Evolutionary conservation across 2,113 vertebrate species (phyloP), one percentile per base, ranked within the genome.

Genomic region (Panthera tigris): DNA sequence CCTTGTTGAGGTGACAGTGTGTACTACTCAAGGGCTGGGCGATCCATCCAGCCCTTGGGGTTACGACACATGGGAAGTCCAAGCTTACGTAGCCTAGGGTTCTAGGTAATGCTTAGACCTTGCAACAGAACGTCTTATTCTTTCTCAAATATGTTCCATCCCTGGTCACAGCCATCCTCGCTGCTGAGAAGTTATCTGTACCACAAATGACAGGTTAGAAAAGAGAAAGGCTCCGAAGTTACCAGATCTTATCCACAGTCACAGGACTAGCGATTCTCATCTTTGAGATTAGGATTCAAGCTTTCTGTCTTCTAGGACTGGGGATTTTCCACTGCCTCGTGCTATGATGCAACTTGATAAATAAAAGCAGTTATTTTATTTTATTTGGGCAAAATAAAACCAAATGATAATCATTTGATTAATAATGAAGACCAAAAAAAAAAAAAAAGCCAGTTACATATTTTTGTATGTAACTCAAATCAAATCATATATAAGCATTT

Each of bases 391-490:
- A 96, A 98, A 98, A 98, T 97, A 96, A 98, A 97, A 96, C 97
- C 96, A 98, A 87, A 97, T 97, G 31, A 73, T 98, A 98, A 98
- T 86, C 63, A 97, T 29, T 82, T 97, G 71, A 96, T 95, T 93
- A 89, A 97, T 96, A 97, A 31, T 19, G 39, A 71, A 97, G 97
- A 96, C 79, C 13, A 50, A 65, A 92, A 95, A 95, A n/a, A 95
- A 95, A n/a, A 96, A 98, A 97, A 61, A 23, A 57, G 6, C 76
- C 45, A 96, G 91, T 71, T 94, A 97, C 85, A 92, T 97, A 97
- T 97, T 94, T 97, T 95, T 79, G 66, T 97, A 96, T 74, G 98
- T 92, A 97, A 97, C 97, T 97, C 19, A 98, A 98, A 98, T 98
- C 97, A 89, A 97, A 98, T 98, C 68, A 97, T 89, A 97, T 83